phyloP scores from a whole-genome alignment of 2,888 invertebrate genomes.

The Fissipunctia ypsillon region DNA sequence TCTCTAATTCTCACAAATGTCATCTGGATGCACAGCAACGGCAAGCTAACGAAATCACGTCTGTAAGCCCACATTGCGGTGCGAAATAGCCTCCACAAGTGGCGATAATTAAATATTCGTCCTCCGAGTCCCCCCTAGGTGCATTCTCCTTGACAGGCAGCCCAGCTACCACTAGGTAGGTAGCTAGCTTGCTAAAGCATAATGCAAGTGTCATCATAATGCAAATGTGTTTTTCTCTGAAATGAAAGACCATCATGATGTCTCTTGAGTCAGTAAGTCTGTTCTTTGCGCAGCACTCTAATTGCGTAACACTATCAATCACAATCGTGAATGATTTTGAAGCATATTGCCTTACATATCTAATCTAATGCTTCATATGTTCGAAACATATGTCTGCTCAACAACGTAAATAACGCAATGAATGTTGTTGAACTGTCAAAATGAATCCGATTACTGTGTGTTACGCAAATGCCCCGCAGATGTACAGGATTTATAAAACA shows the following conservation, averaged over 20 bases:
- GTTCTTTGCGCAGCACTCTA: too few relatives aligned
- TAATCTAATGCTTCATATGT: too few relatives aligned
- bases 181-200: background rate
- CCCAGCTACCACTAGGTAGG: background rate
- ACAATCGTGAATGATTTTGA: too few relatives aligned
- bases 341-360: too few relatives aligned
- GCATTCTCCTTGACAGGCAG: background rate
- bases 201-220: background rate
- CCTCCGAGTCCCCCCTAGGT: background rate
- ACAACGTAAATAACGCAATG: too few relatives aligned
- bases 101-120: background rate
- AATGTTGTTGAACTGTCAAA: too few relatives aligned
- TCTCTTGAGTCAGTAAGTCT: background rate
- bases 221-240: background rate
- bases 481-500: conserved; percentile 17
- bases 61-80: background rate
- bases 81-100: background rate
- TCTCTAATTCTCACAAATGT: background rate
- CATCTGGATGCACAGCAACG: background rate
- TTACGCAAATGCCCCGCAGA: too few relatives aligned
- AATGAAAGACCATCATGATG: background rate
- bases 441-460: too few relatives aligned
- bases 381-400: too few relatives aligned
- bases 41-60: background rate
- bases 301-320: too few relatives aligned